These are phyloP conservation scores for Pollachius pollachius DNA, from an alignment of 2,113 vertebrate genomes.

Conservation along the genomic window DNA sequence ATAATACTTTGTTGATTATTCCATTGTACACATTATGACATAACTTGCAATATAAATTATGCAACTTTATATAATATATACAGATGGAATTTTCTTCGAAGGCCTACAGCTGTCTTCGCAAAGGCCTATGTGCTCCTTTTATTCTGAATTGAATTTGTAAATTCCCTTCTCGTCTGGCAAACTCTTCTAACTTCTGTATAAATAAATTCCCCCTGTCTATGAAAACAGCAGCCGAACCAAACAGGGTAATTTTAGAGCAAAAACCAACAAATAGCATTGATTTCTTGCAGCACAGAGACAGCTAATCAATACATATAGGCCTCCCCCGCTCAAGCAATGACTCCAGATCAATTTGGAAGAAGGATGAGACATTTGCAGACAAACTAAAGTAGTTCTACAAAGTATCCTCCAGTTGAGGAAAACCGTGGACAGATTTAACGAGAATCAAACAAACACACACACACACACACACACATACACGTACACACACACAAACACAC, in stretches of 20 bases:
- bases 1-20: no score
- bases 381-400: conserved; percentile 60
- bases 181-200: conserved; percentile 28
- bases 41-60: no score
- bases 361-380: conserved; percentile 68
- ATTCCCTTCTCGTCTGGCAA: neutral
- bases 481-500: conserved; percentile 38
- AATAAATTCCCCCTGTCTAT: conserved; percentile 41
- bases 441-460: conserved; percentile 42
- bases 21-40: no score
- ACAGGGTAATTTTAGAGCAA: conserved; percentile 71
- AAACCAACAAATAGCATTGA: conserved; percentile 76
- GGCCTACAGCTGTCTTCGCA: no score
- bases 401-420: conserved; percentile 49
- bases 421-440: conserved; percentile 45
- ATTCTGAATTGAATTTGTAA: no score
- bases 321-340: conserved; percentile 60
- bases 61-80: no score
- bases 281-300: conserved; percentile 64
- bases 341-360: conserved; percentile 67
- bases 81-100: no score
- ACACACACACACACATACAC: conserved; percentile 34
- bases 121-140: neutral
- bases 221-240: conserved; percentile 55
- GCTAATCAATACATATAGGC: conserved; percentile 70